These are phyloP conservation scores for Aromia moschata DNA, from an alignment of 2,888 invertebrate species.

Conservation along the genomic window DNA sequence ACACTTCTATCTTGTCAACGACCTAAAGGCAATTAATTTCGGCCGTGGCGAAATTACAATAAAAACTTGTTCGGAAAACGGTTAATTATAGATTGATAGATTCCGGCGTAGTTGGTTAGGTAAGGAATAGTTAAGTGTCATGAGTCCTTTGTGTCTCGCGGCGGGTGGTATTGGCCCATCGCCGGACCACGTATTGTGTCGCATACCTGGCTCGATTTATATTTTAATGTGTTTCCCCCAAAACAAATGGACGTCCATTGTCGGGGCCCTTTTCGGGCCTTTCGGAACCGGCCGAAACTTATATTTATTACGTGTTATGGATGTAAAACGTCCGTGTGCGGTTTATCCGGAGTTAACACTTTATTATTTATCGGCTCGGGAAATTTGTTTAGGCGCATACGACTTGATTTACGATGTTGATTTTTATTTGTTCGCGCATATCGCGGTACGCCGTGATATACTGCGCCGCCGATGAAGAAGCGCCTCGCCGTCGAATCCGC, in stretches of 20 bases:
- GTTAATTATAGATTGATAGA: constrained; percentile 62
- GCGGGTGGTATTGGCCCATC: constrained; percentile 56
- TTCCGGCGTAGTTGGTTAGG: constrained; percentile 59
- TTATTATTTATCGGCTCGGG: constrained; percentile 56
- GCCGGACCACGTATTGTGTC: constrained; percentile 61
- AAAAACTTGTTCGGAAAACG: constrained; percentile 52
- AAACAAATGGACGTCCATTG: constrained; percentile 63
- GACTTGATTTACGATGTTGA: constrained; percentile 50
- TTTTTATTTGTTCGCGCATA: constrained; percentile 46
- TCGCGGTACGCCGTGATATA: constrained; percentile 1
- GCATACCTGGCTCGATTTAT: constrained; percentile 62
- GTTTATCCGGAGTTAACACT: constrained; percentile 58
- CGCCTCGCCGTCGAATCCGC: no score
- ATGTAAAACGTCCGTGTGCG: constrained; percentile 59
- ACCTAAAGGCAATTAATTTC: constrained; percentile 50
- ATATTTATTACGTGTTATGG: constrained; percentile 62
- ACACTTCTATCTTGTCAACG: constrained; percentile 47
- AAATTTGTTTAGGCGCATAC: constrained; percentile 53
- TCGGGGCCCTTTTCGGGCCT: constrained; percentile 61
- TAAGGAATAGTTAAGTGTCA: constrained; percentile 63
- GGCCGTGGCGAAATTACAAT: constrained; percentile 49
- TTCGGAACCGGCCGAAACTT: constrained; percentile 58
- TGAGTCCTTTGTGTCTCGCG: constrained; percentile 58
- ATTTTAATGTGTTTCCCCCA: constrained; percentile 63
- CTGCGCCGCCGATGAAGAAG: background rate